Conservation (phyloP, 1,140 invertebrate genomes). For the Megalonaias nervosa region DNA sequence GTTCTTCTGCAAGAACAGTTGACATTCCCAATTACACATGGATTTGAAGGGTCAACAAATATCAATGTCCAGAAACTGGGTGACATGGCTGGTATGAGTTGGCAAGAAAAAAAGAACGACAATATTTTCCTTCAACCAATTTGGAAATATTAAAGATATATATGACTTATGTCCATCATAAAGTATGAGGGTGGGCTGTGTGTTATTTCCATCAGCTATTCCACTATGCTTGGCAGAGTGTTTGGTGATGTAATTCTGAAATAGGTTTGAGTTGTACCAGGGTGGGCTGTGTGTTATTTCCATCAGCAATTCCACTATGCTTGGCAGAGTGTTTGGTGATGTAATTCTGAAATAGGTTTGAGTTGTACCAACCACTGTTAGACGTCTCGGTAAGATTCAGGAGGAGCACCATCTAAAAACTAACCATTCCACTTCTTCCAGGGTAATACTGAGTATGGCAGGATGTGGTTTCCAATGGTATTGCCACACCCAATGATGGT, state of each 20-base stretch:
- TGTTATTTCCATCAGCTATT: slow-evolving; percentile 49
- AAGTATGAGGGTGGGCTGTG: slow-evolving; percentile 54
- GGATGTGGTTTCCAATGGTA: slow-evolving; percentile 49
- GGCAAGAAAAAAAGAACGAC: slow-evolving; percentile 49
- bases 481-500: no score
- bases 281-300: slow-evolving; percentile 28
- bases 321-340: slow-evolving; percentile 69
- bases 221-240: slow-evolving; percentile 63
- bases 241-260: slow-evolving; percentile 70
- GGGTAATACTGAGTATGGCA: slow-evolving; percentile 55
- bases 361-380: slow-evolving; percentile 71
- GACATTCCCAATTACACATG: slow-evolving; percentile 29
- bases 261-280: slow-evolving; percentile 70
- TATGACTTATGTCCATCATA: slow-evolving; percentile 69
- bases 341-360: slow-evolving; percentile 71
- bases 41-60: slow-evolving; percentile 45
- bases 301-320: slow-evolving; percentile 40
- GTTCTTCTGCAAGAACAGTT: slow-evolving; percentile 10
- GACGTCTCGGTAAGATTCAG: slow-evolving; percentile 65
- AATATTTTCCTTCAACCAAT: slow-evolving; percentile 39
- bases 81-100: slow-evolving; percentile 30
- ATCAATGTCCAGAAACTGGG: slow-evolving; percentile 20
- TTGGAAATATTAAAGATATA: slow-evolving; percentile 24
- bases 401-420: slow-evolving; percentile 69
- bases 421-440: slow-evolving; percentile 41